phyloP scores from a whole-genome alignment of 2,888 invertebrate species.

The Sycophila texana region DNA sequence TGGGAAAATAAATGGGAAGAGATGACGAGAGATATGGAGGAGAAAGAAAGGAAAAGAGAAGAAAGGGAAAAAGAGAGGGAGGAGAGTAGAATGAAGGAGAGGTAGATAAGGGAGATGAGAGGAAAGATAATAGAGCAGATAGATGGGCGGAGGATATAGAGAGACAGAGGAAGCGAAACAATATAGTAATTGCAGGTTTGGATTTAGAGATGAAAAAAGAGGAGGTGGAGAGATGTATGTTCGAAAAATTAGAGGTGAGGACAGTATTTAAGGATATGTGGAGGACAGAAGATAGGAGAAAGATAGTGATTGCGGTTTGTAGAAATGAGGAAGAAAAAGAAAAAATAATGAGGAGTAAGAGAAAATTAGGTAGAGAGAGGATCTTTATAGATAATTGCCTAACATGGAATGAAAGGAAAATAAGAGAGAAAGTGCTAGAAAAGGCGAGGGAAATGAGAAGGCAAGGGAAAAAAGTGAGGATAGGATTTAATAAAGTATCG shows the following conservation, averaged over 20 bases:
- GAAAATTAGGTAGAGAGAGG: not conserved
- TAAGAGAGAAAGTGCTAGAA: not conserved
- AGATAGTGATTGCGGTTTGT: not conserved
- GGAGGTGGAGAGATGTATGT: not conserved
- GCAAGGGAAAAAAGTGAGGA: not conserved
- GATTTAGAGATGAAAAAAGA: not conserved
- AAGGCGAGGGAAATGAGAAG: not conserved
- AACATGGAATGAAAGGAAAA: not conserved
- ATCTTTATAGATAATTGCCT: not conserved
- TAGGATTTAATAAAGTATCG: not conserved
- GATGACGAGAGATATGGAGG: too few species aligned
- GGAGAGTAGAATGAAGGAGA: not conserved
- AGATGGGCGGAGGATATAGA: not conserved
- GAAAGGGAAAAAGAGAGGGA: too few species aligned
- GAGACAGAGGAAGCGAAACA: not conserved
- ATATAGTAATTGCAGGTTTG: not conserved
- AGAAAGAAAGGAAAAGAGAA: too few species aligned
- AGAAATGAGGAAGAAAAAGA: not conserved
- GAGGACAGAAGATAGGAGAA: not conserved
- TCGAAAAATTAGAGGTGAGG: too few species aligned
- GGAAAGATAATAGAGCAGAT: too few species aligned
- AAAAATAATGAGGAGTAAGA: not conserved
- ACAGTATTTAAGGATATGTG: not conserved
- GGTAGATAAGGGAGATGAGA: not conserved
- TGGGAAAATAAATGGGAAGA: too few species aligned